These are phyloP conservation scores for Vanacampus margaritifer DNA, from an alignment of 2,113 vertebrate species.

Conservation along the genomic window DNA sequence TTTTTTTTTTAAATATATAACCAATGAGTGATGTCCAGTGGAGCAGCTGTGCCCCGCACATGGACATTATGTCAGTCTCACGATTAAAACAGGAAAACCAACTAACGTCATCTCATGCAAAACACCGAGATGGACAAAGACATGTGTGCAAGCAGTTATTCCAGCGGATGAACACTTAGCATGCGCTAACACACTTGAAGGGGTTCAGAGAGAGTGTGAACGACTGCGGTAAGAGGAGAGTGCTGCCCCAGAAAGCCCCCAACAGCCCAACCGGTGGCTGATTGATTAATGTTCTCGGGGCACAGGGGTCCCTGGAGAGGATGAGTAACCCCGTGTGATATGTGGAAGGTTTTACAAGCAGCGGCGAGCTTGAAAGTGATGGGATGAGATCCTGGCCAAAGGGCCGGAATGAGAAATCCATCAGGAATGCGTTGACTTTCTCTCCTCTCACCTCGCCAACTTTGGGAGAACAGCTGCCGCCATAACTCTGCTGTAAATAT, in stretches of 20 bases:
- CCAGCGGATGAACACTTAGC: conserved; percentile 63
- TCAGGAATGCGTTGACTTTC: conserved; percentile 82
- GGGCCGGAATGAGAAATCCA: conserved; percentile 82
- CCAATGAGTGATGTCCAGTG: background rate
- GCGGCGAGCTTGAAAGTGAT: conserved; percentile 81
- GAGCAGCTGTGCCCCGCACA: conserved; percentile 4
- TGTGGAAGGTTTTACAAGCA: conserved; percentile 83
- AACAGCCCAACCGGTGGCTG: conserved; percentile 47
- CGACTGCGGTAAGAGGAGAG: conserved; percentile 64
- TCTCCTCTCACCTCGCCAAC: conserved; percentile 47
- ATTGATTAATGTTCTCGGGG: conserved; percentile 77
- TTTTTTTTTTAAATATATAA: too few relatives aligned
- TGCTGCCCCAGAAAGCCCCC: conserved; percentile 44
- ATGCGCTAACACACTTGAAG: conserved; percentile 47
- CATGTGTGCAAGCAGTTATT: conserved; percentile 76
- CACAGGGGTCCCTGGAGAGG: conserved; percentile 72
- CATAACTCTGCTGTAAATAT: conserved; percentile 74
- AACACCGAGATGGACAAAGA: conserved; percentile 67
- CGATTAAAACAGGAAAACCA: background rate
- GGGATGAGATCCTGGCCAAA: conserved; percentile 83
- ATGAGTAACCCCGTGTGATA: conserved; percentile 77
- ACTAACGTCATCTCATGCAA: background rate
- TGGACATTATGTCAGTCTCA: background rate
- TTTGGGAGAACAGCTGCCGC: conserved; percentile 83
- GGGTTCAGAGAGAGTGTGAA: conserved; percentile 55